Conservation (phyloP, 2,888 invertebrate genomes). For the Apodemia zela region DNA sequence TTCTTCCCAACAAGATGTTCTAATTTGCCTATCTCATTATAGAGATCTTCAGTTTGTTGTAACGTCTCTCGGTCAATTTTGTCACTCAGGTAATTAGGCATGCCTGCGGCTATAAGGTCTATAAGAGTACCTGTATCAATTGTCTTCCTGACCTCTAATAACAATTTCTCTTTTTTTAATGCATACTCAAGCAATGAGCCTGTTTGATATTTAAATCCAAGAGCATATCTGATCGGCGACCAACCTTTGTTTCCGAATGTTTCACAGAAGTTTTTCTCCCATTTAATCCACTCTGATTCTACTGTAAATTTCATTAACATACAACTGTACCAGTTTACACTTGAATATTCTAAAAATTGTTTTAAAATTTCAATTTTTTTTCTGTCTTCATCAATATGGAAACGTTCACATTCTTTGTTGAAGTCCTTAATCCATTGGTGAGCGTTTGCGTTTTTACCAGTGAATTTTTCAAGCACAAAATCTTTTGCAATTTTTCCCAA, state of each 20-base stretch:
- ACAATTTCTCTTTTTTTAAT: constrained; percentile 31
- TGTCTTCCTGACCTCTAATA: constrained; percentile 27
- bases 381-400: constrained; percentile 25
- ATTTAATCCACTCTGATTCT: constrained; percentile 28
- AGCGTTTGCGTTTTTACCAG: constrained; percentile 26
- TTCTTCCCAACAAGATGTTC: constrained; percentile 9
- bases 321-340: constrained; percentile 29
- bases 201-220: constrained; percentile 30
- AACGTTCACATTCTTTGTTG: constrained; percentile 29
- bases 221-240: constrained; percentile 32
- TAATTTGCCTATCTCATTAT: constrained; percentile 23
- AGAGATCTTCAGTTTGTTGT: constrained; percentile 21
- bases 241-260: constrained; percentile 33
- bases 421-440: constrained; percentile 30
- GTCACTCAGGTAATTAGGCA: constrained; percentile 16
- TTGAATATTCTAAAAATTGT: constrained; percentile 25
- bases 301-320: constrained; percentile 30
- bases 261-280: constrained; percentile 30
- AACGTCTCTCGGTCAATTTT: constrained; percentile 5
- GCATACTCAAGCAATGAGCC: constrained; percentile 32
- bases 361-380: constrained; percentile 29
- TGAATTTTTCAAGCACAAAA: constrained; percentile 27
- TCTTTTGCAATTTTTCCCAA: constrained; percentile 22
- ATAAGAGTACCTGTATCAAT: constrained; percentile 28
- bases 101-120: constrained; percentile 26